These are phyloP conservation scores for Colinus virginianus DNA, from an alignment of 2,113 vertebrate species.

Conservation along the genomic window DNA sequence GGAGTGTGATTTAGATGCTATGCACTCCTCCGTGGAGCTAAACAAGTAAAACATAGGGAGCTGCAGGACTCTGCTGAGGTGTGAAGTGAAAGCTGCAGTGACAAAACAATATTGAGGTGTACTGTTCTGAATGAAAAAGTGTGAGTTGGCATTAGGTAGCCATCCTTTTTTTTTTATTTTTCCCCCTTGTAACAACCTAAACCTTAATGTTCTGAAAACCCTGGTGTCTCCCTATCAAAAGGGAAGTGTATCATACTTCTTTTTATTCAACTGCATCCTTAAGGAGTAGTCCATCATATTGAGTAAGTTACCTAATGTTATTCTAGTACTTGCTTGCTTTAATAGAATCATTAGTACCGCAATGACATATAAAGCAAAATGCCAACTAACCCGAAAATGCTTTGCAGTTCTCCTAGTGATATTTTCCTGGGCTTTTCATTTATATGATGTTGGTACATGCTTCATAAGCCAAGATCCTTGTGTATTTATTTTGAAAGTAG, in stretches of 20 bases:
- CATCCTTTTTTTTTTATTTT: neutral
- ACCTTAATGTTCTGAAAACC: neutral
- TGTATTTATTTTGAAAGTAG: neutral
- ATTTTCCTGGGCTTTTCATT: neutral
- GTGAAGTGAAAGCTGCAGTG: neutral
- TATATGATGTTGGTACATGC: neutral
- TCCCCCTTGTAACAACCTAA: neutral
- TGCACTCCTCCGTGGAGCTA: accelerated
- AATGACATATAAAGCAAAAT: neutral
- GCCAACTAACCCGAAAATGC: neutral
- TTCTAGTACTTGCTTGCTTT: neutral
- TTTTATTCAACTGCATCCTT: neutral
- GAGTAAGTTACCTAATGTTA: neutral
- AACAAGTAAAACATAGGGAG: neutral
- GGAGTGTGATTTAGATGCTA: neutral
- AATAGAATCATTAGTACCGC: neutral
- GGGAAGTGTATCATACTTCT: neutral
- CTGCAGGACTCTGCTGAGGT: neutral
- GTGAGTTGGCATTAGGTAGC: neutral
- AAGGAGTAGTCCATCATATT: neutral
- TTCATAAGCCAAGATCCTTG: neutral
- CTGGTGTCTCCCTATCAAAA: neutral
- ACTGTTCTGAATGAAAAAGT: neutral
- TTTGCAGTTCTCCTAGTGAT: neutral
- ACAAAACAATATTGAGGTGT: neutral